Evolutionary conservation across 2,113 vertebrate species (phyloP).

Genomic region (Indri indri): DNA sequence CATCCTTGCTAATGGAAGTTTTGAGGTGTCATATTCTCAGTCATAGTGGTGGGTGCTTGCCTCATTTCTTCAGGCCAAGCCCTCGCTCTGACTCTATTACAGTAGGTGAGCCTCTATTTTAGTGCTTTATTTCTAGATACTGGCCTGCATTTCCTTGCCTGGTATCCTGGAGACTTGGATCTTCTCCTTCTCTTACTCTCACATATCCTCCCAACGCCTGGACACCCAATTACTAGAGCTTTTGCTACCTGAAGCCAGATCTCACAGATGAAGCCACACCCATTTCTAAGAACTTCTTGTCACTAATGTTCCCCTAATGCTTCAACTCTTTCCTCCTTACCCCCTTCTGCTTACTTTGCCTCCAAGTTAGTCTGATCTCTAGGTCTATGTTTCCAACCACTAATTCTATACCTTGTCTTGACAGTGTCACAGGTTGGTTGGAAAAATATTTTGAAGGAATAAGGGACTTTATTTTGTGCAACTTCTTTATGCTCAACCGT

Average conservation of each 20-base stretch:
- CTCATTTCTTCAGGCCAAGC: not conserved
- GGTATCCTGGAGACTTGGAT: not conserved
- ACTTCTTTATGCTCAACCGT: slow-evolving; percentile 7
- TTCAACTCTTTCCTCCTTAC: not conserved
- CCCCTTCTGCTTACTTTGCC: not conserved
- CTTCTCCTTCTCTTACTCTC: not conserved
- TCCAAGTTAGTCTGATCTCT: not conserved
- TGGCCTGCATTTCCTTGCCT: not conserved
- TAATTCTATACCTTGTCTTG: not conserved
- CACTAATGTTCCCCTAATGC: not conserved
- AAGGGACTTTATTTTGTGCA: slow-evolving; percentile 8
- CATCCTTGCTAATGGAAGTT: not conserved
- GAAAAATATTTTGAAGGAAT: not conserved
- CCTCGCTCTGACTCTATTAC: not conserved
- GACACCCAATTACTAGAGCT: not conserved
- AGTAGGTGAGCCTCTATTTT: not conserved
- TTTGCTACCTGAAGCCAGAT: not conserved
- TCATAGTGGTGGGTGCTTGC: not conserved
- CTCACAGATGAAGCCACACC: not conserved
- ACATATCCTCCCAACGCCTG: not conserved
- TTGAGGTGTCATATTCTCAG: not conserved
- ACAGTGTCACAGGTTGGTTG: not conserved
- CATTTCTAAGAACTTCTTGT: not conserved
- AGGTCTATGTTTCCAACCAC: not conserved
- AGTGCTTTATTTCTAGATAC: not conserved